Evolutionary conservation across 2,888 invertebrate genomes (phyloP), one percentile per base, ranked within the genome.

Genomic region (Gonocerus acuteangulatus): DNA sequence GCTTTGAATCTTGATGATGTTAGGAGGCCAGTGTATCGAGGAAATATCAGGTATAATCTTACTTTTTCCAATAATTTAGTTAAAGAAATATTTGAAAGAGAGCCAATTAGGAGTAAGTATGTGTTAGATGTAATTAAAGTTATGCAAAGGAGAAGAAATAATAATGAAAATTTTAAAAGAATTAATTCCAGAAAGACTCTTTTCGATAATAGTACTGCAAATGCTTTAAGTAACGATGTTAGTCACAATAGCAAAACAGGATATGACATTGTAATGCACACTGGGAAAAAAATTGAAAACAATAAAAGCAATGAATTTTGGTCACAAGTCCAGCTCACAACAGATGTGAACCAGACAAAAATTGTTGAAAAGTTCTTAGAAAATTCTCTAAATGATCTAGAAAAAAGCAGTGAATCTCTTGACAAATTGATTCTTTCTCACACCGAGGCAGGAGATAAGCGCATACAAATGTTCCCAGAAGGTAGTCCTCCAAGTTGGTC

Each of bases 21-120:
- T 16, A 62, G 66, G 22, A 59, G 66, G 23, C 66, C 66, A 19
- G 49, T 64, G 22, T 64, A 64, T 61, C 52, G 66, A 32, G 66
- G 66, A 60, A 66, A 64, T 44, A 47, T 23, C 47, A 66, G 66
- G 66, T 66, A 66, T 66, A 62, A 48, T 9, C 6, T 15, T 32
- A 15, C 15, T 45, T 54, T 45, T 15, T 23, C 57, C 18, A 44
- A 57, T 34, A 13, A 23, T 16, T 18, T 44, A 32, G 1, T 19
- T 19, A 57, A 45, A 45, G 23, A 22, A 13, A 32, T 2, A 18
- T 15, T 32, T 34, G 32, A 34, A 34, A 27, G 18, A 19, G 39
- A 54, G 32, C 6, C 45, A 54, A 39, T 15, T 32, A 27, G 11
- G 2, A 49, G 19, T 23, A 49, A 49, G 22, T 49, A 16, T n/a